Conservation (phyloP, 2,797 vertebrate species). For the Labeo calbasu region DNA sequence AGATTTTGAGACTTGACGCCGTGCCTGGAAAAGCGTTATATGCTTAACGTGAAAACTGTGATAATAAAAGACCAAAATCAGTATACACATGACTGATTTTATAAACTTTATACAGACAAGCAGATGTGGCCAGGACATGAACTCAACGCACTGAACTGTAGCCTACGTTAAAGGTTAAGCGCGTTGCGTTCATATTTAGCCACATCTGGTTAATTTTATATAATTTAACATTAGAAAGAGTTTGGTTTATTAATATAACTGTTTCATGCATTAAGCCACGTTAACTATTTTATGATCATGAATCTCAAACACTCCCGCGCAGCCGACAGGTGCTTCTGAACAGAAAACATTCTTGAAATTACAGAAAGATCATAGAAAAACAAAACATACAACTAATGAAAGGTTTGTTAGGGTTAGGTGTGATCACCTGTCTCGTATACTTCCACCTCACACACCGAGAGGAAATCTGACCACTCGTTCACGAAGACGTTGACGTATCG, state of each 20-base stretch:
- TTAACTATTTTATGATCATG: too few species aligned
- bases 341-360: background rate
- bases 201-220: too few species aligned
- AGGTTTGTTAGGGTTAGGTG: background rate
- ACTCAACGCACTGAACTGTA: too few species aligned
- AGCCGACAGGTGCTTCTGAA: background rate
- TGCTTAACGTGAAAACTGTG: too few species aligned
- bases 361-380: background rate
- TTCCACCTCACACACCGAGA: constrained; percentile 12
- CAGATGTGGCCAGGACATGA: background rate
- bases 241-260: background rate
- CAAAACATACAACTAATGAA: background rate
- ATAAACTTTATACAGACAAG: background rate
- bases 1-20: too few species aligned
- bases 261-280: background rate
- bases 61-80: too few species aligned
- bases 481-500: background rate
- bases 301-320: background rate
- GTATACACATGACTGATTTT: too few species aligned
- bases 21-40: too few species aligned
- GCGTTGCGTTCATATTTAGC: too few species aligned
- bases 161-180: too few species aligned
- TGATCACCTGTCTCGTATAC: constrained; percentile 13
- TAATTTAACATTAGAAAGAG: too few species aligned
- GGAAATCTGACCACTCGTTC: rapidly evolving